phyloP scores from a whole-genome alignment of 2,113 vertebrate genomes.

The Nestor notabilis region DNA sequence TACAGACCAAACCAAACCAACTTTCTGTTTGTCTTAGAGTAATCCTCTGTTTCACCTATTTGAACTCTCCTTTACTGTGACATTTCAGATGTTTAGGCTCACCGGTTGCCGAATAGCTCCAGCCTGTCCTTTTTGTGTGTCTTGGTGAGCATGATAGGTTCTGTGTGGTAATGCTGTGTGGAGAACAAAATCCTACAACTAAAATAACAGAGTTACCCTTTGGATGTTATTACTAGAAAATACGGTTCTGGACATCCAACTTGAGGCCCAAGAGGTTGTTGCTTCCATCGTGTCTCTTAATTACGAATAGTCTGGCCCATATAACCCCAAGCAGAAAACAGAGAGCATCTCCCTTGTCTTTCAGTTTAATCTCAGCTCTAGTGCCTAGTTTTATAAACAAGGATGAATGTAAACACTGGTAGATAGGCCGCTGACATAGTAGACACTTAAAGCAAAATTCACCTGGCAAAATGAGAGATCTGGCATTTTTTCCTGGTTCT shows the following conservation, averaged over 20 bases:
- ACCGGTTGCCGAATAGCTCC: background rate
- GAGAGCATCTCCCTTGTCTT: background rate
- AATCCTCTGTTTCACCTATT: background rate
- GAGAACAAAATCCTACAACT: background rate
- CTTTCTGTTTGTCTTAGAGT: background rate
- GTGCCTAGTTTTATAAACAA: background rate
- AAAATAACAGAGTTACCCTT: background rate
- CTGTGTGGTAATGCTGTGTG: background rate
- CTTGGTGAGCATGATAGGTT: background rate
- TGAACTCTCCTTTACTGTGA: background rate
- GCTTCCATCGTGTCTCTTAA: background rate
- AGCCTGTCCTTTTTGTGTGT: background rate
- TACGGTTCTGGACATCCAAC: background rate
- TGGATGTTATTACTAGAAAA: background rate
- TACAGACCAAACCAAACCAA: background rate
- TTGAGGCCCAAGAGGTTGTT: background rate
- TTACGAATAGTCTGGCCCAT: background rate
- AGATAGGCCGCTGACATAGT: background rate
- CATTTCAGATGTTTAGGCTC: background rate
- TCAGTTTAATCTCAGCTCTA: background rate
- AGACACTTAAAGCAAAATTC: background rate
- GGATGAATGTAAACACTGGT: background rate
- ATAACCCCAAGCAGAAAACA: background rate
- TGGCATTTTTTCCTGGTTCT: background rate
- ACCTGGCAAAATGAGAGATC: background rate